Evolutionary conservation across 2,113 vertebrate species (phyloP).

Genomic region (Epinephelus lanceolatus): DNA sequence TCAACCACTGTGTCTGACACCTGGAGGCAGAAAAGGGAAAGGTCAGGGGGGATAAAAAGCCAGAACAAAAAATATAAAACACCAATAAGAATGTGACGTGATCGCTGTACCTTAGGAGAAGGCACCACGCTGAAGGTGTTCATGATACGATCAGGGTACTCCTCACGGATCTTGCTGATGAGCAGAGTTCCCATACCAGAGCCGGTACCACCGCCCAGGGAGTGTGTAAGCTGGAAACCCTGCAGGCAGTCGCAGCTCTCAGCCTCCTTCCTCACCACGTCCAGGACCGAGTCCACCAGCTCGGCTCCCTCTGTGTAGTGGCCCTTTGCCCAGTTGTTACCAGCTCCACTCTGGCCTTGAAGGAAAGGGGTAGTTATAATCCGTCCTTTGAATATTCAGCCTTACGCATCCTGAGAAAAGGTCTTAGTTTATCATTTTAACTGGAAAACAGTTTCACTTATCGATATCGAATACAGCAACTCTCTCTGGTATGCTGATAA

Average conservation of each 20-base stretch:
- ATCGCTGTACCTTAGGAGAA: slow-evolving; percentile 76
- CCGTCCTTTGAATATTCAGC: not conserved
- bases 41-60: not conserved
- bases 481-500: not conserved
- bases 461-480: not conserved
- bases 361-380: not conserved
- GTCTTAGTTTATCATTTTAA: not conserved
- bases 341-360: slow-evolving; percentile 93
- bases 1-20: slow-evolving; percentile 94
- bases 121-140: slow-evolving; percentile 93
- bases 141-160: slow-evolving; percentile 94
- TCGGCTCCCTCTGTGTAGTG: slow-evolving; percentile 94
- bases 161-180: slow-evolving; percentile 94
- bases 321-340: slow-evolving; percentile 95
- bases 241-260: slow-evolving; percentile 95
- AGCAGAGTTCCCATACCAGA: slow-evolving; percentile 93
- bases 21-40: slow-evolving; percentile 27
- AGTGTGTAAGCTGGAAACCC: slow-evolving; percentile 94
- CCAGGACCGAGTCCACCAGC: slow-evolving; percentile 92
- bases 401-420: not conserved
- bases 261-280: slow-evolving; percentile 93
- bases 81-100: not conserved
- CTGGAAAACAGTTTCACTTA: not conserved
- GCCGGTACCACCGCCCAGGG: slow-evolving; percentile 90
- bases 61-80: not conserved